phyloP scores from a whole-genome alignment of 2,888 invertebrate species.

The Polymixis flavicincta region DNA sequence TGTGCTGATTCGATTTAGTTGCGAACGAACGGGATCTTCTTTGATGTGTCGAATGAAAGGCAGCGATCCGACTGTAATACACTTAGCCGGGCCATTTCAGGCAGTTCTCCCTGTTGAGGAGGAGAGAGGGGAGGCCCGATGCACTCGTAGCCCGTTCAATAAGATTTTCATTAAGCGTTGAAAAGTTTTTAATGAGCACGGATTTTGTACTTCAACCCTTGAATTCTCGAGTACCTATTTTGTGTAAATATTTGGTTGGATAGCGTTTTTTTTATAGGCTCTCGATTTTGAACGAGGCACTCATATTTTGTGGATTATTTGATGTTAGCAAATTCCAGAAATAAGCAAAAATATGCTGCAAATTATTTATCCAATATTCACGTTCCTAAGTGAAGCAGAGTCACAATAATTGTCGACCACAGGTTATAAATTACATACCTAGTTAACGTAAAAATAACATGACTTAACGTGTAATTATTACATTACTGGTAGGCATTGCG shows the following conservation, averaged over 20 bases:
- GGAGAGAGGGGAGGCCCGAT: conserved; percentile 66
- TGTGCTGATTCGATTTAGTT: conserved; percentile 88
- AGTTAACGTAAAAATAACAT: conserved; percentile 17
- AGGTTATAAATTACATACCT: conserved; percentile 11
- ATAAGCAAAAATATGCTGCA: not conserved
- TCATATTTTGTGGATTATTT: not conserved
- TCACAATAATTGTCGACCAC: not conserved
- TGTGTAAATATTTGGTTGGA: conserved; percentile 57
- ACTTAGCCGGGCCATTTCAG: conserved; percentile 89
- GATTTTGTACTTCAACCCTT: conserved; percentile 81
- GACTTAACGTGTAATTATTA: conserved; percentile 36
- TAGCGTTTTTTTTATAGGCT: conserved; percentile 45
- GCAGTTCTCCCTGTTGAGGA: conserved; percentile 69
- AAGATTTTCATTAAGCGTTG: conserved; percentile 90
- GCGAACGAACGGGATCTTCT: conserved; percentile 87
- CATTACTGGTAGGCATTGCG: conserved; percentile 27
- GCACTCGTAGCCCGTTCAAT: conserved; percentile 86
- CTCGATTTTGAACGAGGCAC: conserved; percentile 7
- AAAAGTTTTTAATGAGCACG: conserved; percentile 89
- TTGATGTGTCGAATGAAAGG: conserved; percentile 91
- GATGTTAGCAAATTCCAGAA: not conserved
- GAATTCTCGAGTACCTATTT: conserved; percentile 67
- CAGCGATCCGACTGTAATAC: conserved; percentile 90
- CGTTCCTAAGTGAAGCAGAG: not conserved
- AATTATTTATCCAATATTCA: conserved; percentile 2